Percentiles rank a stretch among this genome's conserved stretches.
These are phyloP conservation scores for Equus quagga DNA, from an alignment of 2,113 vertebrate genomes.

Conservation along the genomic window DNA sequence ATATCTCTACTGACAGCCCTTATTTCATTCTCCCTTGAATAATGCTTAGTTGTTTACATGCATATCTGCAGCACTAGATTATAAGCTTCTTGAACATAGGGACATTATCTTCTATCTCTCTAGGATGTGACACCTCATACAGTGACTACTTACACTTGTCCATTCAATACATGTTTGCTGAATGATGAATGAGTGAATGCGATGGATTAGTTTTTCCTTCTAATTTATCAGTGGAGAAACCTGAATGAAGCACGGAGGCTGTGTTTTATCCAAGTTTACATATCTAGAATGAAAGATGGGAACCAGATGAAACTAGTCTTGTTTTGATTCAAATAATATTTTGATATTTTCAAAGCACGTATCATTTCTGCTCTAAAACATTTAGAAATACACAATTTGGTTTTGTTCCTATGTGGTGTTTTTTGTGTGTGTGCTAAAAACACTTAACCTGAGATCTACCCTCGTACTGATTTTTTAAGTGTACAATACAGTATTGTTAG, in stretches of 20 bases:
- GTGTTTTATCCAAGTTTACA: not conserved
- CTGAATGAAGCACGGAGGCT: not conserved
- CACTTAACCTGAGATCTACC: too few species aligned
- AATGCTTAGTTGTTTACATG: not conserved
- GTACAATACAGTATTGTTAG: too few species aligned
- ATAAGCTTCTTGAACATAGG: not conserved
- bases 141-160: not conserved
- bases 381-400: not conserved
- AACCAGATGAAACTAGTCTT: not conserved
- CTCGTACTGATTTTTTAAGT: too few species aligned
- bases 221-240: not conserved
- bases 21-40: not conserved
- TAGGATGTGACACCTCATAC: not conserved
- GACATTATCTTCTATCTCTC: not conserved
- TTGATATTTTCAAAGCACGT: not conserved
- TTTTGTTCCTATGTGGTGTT: not conserved
- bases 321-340: not conserved
- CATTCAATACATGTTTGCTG: not conserved
- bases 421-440: not conserved
- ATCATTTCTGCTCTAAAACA: not conserved
- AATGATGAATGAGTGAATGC: not conserved
- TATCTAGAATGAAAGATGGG: not conserved
- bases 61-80: not conserved
- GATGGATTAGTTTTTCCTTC: not conserved
- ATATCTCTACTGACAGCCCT: not conserved